Conservation (phyloP, 1,140 invertebrate species). For the Drosophila hydei region DNA sequence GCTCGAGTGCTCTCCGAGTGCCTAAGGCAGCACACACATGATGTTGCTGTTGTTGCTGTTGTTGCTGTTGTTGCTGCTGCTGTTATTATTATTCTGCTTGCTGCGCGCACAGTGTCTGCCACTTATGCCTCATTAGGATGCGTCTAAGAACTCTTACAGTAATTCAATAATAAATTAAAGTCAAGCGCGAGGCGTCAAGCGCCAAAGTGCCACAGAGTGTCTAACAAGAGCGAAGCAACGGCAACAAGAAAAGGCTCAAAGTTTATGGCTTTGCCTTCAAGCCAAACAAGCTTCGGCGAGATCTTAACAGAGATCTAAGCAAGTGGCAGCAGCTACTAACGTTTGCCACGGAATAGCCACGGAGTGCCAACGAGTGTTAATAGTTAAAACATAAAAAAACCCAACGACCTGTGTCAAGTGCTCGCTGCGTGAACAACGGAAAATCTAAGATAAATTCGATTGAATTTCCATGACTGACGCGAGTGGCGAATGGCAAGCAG, state of each 20-base stretch:
- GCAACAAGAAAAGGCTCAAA: not conserved
- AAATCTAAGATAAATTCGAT: too few relatives aligned
- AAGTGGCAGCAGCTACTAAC: too few relatives aligned
- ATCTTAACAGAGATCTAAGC: too few relatives aligned
- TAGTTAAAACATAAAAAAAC: too few relatives aligned
- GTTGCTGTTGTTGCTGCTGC: constrained; percentile 15
- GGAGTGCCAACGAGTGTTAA: too few relatives aligned
- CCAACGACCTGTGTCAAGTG: too few relatives aligned
- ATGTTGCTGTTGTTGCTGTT: constrained; percentile 28
- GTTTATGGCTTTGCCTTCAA: not conserved
- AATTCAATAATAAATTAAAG: constrained; percentile 78
- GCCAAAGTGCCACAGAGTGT: constrained; percentile 9
- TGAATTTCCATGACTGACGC: too few relatives aligned
- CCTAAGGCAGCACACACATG: constrained; percentile 31
- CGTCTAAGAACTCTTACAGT: constrained; percentile 75
- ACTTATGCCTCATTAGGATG: constrained; percentile 81
- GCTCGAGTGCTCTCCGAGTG: constrained; percentile 33
- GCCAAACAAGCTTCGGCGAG: not conserved
- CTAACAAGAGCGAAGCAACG: constrained; percentile 28
- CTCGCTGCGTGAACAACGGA: too few relatives aligned
- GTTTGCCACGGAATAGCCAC: too few relatives aligned
- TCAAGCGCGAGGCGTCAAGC: constrained; percentile 12
- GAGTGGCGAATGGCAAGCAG: not conserved
- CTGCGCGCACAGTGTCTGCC: constrained; percentile 63
- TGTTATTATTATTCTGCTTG: constrained; percentile 67